These are phyloP conservation scores for Tamias sibiricus DNA, from an alignment of 2,113 vertebrate genomes.

Conservation along the genomic window DNA sequence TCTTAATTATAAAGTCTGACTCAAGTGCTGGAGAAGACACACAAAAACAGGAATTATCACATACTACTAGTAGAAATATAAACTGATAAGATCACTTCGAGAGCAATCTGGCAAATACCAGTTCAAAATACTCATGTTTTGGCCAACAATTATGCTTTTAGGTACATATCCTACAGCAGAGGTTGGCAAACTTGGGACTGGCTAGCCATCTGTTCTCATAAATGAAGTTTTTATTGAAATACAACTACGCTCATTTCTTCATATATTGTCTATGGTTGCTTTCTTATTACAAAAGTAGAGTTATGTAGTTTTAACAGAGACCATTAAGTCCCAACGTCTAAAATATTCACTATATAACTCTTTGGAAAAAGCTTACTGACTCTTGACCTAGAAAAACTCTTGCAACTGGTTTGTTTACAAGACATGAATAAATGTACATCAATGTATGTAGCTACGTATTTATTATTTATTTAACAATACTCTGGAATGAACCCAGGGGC, in stretches of 20 bases:
- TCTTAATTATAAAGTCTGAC: background rate
- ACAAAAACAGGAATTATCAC: background rate
- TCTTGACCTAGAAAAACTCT: background rate
- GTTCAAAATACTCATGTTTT: background rate
- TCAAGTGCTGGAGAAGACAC: background rate
- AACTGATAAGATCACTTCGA: background rate
- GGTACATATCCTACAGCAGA: background rate
- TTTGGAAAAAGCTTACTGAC: background rate
- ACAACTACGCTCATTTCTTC: background rate
- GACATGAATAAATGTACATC: background rate
- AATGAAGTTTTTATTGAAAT: background rate
- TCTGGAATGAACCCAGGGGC: no score
- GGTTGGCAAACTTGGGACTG: background rate
- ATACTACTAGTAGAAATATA: background rate
- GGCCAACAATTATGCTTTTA: background rate
- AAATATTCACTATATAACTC: background rate
- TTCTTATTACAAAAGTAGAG: conserved; percentile 4
- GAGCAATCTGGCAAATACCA: background rate
- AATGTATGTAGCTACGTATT: no score
- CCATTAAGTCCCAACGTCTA: background rate
- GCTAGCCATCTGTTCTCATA: background rate
- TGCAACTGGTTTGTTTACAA: background rate
- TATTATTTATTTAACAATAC: no score
- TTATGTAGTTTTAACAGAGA: background rate
- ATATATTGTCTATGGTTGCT: background rate